Evolutionary conservation across 1,140 invertebrate genomes (phyloP).

Genomic region (Phymorhynchus buccinoides): DNA sequence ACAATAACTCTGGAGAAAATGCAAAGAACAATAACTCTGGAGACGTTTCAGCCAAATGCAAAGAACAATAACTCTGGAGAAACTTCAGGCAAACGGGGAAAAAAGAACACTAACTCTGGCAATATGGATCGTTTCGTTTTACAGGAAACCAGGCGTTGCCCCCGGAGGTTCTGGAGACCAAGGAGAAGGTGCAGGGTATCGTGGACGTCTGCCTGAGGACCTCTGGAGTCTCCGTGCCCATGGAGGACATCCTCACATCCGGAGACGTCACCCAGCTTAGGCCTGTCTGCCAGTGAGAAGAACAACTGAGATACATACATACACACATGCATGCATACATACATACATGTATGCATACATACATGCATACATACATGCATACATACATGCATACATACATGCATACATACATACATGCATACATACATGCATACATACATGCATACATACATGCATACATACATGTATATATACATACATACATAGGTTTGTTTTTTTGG

Average conservation of each 20-base stretch:
- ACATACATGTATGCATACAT: no score
- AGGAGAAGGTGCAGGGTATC: slow-evolving; percentile 1
- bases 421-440: no score
- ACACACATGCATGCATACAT: not conserved
- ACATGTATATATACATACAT: no score
- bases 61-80: no score
- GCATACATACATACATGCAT: no score
- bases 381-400: no score
- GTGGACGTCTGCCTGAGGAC: slow-evolving; percentile 8
- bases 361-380: no score
- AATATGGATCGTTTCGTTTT: not conserved
- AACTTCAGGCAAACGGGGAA: not conserved
- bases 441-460: no score
- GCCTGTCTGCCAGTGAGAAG: slow-evolving; percentile 7
- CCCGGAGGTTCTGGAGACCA: not conserved
- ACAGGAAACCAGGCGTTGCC: not conserved
- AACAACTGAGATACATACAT: not conserved
- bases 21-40: no score
- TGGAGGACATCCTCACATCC: not conserved
- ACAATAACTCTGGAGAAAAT: no score
- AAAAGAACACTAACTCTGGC: not conserved
- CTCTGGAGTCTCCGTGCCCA: not conserved
- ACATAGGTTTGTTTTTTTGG: no score
- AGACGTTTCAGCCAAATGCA: no score
- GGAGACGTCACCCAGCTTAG: not conserved